phyloP scores from a whole-genome alignment of 2,888 invertebrate species.

The Cephus nigrinus region DNA sequence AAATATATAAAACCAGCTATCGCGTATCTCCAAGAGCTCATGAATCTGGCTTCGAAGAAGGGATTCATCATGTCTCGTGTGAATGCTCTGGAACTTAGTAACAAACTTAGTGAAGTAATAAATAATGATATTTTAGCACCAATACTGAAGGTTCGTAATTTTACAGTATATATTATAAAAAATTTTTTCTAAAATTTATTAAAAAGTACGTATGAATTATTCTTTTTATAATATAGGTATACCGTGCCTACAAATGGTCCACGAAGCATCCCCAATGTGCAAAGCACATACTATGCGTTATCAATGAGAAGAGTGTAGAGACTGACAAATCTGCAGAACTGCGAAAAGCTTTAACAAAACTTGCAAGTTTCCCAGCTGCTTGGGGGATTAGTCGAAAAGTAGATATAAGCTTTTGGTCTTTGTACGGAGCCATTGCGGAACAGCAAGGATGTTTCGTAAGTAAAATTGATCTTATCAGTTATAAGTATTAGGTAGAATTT shows the following conservation, averaged over 20 bases:
- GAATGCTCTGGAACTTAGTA: constrained; percentile 79
- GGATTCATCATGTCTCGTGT: constrained; percentile 74
- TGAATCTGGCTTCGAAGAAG: constrained; percentile 77
- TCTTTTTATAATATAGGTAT: constrained; percentile 68
- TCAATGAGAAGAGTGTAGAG: constrained; percentile 76
- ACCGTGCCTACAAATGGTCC: constrained; percentile 83
- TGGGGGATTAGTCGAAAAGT: constrained; percentile 82
- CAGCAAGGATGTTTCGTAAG: constrained; percentile 76
- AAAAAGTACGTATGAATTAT: neutral
- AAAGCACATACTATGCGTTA: constrained; percentile 81
- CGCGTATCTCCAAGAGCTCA: constrained; percentile 77
- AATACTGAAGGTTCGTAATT: constrained; percentile 69
- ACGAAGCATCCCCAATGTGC: constrained; percentile 78
- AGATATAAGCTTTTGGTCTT: constrained; percentile 81
- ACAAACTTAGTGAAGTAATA: constrained; percentile 81
- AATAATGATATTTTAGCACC: constrained; percentile 87
- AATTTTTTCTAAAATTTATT: neutral
- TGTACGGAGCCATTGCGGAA: constrained; percentile 80
- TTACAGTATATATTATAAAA: neutral
- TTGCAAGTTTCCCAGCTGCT: constrained; percentile 80
- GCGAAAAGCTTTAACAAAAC: constrained; percentile 78
- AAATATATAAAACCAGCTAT: constrained; percentile 82
- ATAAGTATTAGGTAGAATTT: neutral
- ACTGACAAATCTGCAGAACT: constrained; percentile 69
- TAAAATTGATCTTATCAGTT: constrained; percentile 18